These are phyloP conservation scores for Eurytoma californica DNA, from an alignment of 2,888 invertebrate genomes.

Conservation along the genomic window DNA sequence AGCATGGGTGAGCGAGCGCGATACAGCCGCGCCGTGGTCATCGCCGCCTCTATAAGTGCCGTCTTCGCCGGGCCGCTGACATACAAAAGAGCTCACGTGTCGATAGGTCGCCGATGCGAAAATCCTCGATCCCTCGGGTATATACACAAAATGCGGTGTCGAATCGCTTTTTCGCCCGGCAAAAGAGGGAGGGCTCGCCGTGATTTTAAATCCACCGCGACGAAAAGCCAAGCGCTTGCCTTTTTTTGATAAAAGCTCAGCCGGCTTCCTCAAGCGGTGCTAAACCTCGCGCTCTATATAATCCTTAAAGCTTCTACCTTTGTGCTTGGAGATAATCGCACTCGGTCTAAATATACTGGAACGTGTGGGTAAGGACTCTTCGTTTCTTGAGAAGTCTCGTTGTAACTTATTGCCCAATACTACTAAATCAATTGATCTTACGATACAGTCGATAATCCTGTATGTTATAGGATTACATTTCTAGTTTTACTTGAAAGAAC, in stretches of 20 bases:
- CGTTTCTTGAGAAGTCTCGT: not conserved
- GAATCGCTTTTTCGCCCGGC: not conserved
- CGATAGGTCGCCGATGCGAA: not conserved
- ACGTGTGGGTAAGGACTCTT: not conserved
- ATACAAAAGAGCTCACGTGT: not conserved
- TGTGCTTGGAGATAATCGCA: not conserved
- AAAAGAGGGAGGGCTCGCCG: not conserved
- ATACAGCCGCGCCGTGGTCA: conserved; percentile 3
- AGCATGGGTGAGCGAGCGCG: not conserved
- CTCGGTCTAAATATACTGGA: conserved; percentile 15
- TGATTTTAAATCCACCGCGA: not conserved
- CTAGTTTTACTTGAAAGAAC: no score
- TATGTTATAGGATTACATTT: no score
- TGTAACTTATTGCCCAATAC: no score
- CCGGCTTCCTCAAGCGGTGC: not conserved
- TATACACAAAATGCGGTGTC: not conserved
- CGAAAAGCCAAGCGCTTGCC: not conserved
- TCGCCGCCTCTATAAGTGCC: not conserved
- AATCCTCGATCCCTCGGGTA: not conserved
- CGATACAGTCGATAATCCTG: no score
- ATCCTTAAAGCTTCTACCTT: conserved; percentile 18
- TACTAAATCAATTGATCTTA: no score
- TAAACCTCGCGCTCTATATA: conserved; percentile 41
- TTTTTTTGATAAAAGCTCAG: conserved; percentile 20
- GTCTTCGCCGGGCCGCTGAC: conserved; percentile 14